Evolutionary conservation across 2,888 invertebrate genomes (phyloP), one percentile per base, ranked within the genome.

Genomic region (Orthosia gracilis): DNA sequence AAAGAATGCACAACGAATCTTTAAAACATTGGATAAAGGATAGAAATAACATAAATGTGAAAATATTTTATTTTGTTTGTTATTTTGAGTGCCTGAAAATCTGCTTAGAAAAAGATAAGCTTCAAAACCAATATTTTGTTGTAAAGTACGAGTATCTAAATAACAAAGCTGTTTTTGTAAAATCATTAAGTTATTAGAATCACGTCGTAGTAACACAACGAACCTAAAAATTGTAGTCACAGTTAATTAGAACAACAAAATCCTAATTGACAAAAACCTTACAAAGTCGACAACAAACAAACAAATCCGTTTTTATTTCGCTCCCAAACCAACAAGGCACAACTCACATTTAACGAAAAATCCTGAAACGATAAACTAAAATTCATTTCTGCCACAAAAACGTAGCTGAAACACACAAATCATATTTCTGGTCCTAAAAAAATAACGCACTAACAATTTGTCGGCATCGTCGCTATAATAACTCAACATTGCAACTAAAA

Each of bases 401-500:
- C 50, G 52, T 13, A 4, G 40, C 47, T 26, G 45, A 45, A 68
- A 66, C 55, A 31, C 13, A 63, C 63, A 71, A 78, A 74, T 71
- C 57, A 69, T 49, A 69, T 50, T 45, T 45, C 9, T 69, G 52
- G 54, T 57, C 31, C 21, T 58, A 57, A 78, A 82, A 81, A 81
- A 81, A 78, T 58, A 55, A 69, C 66, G 55, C 67, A 79, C 57
- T 64, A 76, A 77, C 83, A 89, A 89, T 88, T 86, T 87, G 87
- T 87, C 73, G 76, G 55, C 82, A 83, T 86, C 85, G 52, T 18
- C 69, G 70, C 70, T 45, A 77, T 77, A 75, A 89, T 89, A 90
- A 88, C 81, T 88, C 88, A 89, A 79, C 81, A 85, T 87, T 90
- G 90, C 89, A 90, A 86, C 88, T 86, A 87, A 87, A 90, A 88